Base-by-base conservation (phyloP, 2,797 vertebrate genomes). In the Rostrhamus sociabilis region DNA sequence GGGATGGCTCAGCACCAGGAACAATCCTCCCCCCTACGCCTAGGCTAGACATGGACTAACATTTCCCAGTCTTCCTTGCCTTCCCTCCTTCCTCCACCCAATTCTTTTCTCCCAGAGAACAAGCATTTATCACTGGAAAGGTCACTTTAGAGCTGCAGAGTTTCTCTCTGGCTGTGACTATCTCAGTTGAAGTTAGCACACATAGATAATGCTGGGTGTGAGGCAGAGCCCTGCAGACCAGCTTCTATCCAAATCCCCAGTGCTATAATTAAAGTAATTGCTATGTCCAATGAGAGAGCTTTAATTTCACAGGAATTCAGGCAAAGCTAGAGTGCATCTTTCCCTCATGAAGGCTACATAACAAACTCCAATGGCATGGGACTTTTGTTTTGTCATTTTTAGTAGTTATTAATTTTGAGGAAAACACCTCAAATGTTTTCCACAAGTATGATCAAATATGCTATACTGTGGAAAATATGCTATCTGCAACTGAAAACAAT, bases 261-360 rank as follows among this genome's bases (percentile, higher is more conserved):
- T 27, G 77, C 97, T 98, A 96, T 98, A 98, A 98, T 92, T 98
- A 98, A 96, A 98, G 95, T 97, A 98, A 98, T 98, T 98, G 96
- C 97, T 98, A 45, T n/a, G 96, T 98, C 98, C 98, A 97, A 97
- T 98, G 98, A 98, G 97, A 98, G 71, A 78, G 89, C 94, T 97
- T 98, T 98, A 98, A 98, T 98, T 99, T 98, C 97, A 98, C 73
- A 98, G 97, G 97, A 98, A 98, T 98, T 97, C 96, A 98, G 98
- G 97, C 90, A 89, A 97, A 97, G 97, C 94, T 96, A 95, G 31
- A 88, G 95, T 91, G 93, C 67, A 0, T 63, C 95, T 97, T 98
- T 98, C 96, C 95, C 98, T 98, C 80, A 77, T 82, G 82, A 97
- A 93, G 29, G 53, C 59, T 83, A 76, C 3, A 26, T 59, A 81